Conservation (phyloP, 1,140 invertebrate species). For the Calliopsis andreniformis region DNA sequence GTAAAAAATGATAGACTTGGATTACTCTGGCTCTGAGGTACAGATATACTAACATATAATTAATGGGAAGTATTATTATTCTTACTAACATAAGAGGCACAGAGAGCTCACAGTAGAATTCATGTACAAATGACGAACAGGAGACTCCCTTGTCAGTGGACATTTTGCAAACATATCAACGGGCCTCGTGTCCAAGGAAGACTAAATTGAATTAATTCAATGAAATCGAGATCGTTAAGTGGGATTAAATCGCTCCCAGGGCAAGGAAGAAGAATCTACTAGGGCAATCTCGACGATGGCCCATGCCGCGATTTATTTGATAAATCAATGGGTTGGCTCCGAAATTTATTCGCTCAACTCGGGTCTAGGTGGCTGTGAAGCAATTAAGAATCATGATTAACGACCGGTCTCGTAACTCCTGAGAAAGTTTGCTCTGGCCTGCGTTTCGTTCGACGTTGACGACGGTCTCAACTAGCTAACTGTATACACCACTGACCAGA, state of each 20-base stretch:
- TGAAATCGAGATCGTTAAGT: slow-evolving; percentile 57
- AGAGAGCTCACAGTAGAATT: background rate
- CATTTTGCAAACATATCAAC: slow-evolving; percentile 4
- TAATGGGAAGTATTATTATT: too few species aligned
- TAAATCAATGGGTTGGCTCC: slow-evolving; percentile 63
- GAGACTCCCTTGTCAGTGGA: slow-evolving; percentile 21
- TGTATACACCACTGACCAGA: background rate
- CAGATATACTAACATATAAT: too few species aligned
- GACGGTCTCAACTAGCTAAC: slow-evolving; percentile 18
- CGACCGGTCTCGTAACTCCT: slow-evolving; percentile 54
- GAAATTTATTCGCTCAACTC: slow-evolving; percentile 64
- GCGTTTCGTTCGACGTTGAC: slow-evolving; percentile 39
- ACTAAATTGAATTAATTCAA: slow-evolving; percentile 35
- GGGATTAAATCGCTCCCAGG: slow-evolving; percentile 56
- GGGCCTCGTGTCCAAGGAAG: background rate
- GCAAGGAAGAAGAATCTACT: slow-evolving; percentile 41
- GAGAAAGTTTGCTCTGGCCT: slow-evolving; percentile 47
- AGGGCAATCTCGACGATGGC: slow-evolving; percentile 45
- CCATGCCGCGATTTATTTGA: slow-evolving; percentile 66
- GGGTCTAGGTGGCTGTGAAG: slow-evolving; percentile 57
- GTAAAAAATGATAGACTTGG: too few species aligned
- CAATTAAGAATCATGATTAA: slow-evolving; percentile 71
- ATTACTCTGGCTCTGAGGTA: too few species aligned
- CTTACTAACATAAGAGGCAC: background rate
- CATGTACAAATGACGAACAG: background rate